phyloP scores from a whole-genome alignment of 1,140 invertebrate species.

The Tenebrio molitor region DNA sequence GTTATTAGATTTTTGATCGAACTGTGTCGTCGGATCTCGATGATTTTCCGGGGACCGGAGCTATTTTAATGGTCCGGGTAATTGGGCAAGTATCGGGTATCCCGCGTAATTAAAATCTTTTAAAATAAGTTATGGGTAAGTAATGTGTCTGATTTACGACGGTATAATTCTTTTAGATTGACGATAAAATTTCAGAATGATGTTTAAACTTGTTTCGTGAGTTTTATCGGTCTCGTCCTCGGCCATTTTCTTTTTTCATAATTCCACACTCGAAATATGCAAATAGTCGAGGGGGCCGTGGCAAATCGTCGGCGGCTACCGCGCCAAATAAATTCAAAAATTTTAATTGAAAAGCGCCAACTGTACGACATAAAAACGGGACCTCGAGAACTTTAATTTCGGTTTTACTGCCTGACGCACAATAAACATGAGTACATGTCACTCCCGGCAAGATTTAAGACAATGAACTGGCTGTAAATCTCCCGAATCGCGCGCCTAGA shows the following conservation, averaged over 20 bases:
- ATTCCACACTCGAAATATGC: not conserved
- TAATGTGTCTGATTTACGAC: constrained; percentile 10
- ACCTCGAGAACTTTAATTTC: constrained; percentile 16
- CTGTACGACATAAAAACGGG: constrained; percentile 14
- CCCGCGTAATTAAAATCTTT: constrained; percentile 8
- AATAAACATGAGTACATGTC: constrained; percentile 34
- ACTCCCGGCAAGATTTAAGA: constrained; percentile 26
- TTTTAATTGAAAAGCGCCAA: constrained; percentile 27
- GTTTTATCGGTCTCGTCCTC: not conserved
- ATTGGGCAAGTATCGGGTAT: constrained; percentile 2
- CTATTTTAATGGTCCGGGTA: constrained; percentile 3
- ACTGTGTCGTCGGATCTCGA: not conserved
- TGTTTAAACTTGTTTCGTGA: not conserved
- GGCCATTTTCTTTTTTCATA: not conserved
- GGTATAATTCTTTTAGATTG: constrained; percentile 8
- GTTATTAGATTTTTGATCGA: constrained; percentile 2
- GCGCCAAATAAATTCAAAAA: constrained; percentile 20
- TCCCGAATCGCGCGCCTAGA: constrained; percentile 1
- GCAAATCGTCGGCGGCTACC: not conserved
- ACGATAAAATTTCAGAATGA: constrained; percentile 11
- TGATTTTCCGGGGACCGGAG: constrained; percentile 6
- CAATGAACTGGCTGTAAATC: constrained; percentile 33
- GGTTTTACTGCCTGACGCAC: constrained; percentile 17
- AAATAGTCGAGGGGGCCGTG: not conserved
- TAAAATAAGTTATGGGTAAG: constrained; percentile 11